These are phyloP conservation scores for Apogon talboti DNA, from an alignment of 2,797 vertebrate species.

Conservation along the genomic window DNA sequence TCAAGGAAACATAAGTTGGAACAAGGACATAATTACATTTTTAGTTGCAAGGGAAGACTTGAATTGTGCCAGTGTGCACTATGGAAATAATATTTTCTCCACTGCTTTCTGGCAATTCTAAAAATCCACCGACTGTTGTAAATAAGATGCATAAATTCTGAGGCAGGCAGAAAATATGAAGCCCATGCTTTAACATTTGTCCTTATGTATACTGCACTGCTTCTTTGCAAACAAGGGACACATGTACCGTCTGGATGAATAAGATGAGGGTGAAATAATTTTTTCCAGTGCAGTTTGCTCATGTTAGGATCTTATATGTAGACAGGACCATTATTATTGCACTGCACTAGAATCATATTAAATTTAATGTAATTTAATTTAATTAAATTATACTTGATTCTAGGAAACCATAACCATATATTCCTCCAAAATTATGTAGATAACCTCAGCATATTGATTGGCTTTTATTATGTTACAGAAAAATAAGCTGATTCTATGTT, in stretches of 20 bases:
- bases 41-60: slow-evolving; percentile 4
- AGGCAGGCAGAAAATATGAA: background rate
- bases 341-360: background rate
- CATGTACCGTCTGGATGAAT: background rate
- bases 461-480: slow-evolving; percentile 6
- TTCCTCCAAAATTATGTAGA: background rate
- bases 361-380: no score
- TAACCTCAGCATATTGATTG: background rate
- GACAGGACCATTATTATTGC: background rate
- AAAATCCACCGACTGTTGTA: background rate
- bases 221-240: background rate
- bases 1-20: slow-evolving; percentile 12
- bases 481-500: background rate
- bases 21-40: slow-evolving; percentile 28
- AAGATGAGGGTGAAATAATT: background rate
- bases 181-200: background rate
- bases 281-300: background rate
- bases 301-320: background rate
- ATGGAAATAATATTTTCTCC: slow-evolving; percentile 3
- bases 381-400: background rate
- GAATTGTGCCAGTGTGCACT: background rate
- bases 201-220: background rate
- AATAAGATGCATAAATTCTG: background rate
- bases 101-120: background rate
- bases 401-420: background rate